A percentile compares a stretch with the other conserved stretches of the same genome.
Evolutionary conservation across 2,797 vertebrate species (phyloP).

Genomic region (Coracias cyanogaster): DNA sequence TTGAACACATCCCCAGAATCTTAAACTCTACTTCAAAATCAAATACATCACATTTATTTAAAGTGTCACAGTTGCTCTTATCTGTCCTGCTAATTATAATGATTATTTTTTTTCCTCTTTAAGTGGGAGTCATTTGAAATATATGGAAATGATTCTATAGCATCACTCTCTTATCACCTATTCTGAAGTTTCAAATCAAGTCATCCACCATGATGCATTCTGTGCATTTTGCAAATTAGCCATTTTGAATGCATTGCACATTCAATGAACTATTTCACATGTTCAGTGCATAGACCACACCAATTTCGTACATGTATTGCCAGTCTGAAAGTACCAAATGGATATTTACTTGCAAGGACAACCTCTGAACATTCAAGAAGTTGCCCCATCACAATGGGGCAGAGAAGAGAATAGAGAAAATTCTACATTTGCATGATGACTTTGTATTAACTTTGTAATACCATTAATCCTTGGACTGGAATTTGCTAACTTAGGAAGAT

Average conservation of each 20-base stretch:
- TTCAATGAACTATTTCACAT: neutral
- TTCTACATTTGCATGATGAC: neutral
- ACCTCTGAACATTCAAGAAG: neutral
- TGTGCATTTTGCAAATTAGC: conserved; percentile 35
- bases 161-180: conserved; percentile 35
- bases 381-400: neutral
- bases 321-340: neutral
- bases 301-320: neutral
- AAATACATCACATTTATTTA: conserved; percentile 6
- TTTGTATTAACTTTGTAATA: neutral
- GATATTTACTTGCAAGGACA: neutral
- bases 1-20: conserved; percentile 3
- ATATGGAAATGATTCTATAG: conserved; percentile 14
- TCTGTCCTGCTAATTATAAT: conserved; percentile 25
- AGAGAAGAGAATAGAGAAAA: neutral
- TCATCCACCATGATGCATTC: neutral
- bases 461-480: neutral
- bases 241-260: neutral
- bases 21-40: conserved; percentile 57
- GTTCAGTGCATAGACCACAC: neutral
- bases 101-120: neutral
- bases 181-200: conserved; percentile 28
- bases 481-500: neutral
- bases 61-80: conserved; percentile 42
- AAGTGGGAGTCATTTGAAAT: neutral